Percentiles rank a stretch among this genome's conserved stretches.
phyloP scores from a whole-genome alignment of 2,113 vertebrate genomes.

The Chloebia gouldiae region DNA sequence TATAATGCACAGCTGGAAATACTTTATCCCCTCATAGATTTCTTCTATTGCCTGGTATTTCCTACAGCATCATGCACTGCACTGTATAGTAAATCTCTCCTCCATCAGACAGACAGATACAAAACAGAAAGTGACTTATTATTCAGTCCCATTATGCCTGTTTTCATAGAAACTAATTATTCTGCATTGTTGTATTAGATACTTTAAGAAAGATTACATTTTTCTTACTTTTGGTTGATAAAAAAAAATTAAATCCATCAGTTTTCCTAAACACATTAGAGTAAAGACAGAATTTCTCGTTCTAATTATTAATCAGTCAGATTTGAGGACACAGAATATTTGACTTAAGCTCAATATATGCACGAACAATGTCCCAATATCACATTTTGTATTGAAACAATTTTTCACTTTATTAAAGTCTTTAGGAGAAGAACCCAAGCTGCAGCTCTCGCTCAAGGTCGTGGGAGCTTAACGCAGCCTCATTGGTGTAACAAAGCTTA shows the following conservation, averaged over 20 bases:
- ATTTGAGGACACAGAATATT: conserved; percentile 79
- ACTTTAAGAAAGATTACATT: conserved; percentile 85
- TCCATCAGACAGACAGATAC: conserved; percentile 72
- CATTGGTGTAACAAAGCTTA: conserved; percentile 62
- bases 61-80: conserved; percentile 34
- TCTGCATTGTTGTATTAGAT: conserved; percentile 84
- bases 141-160: conserved; percentile 80
- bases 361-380: conserved; percentile 79
- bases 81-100: conserved; percentile 68
- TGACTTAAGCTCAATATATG: conserved; percentile 79
- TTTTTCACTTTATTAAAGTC: conserved; percentile 82
- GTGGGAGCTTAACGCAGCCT: conserved; percentile 48
- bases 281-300: conserved; percentile 77
- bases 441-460: conserved; percentile 51
- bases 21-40: conserved; percentile 21
- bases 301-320: conserved; percentile 83
- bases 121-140: conserved; percentile 79
- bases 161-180: conserved; percentile 85
- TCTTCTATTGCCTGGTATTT: conserved; percentile 37
- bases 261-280: conserved; percentile 83
- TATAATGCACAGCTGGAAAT: conserved; percentile 42
- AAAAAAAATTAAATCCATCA: conserved; percentile 87
- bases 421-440: conserved; percentile 62
- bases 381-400: conserved; percentile 78
- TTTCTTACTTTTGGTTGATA: conserved; percentile 82